phyloP scores from a whole-genome alignment of 2,888 invertebrate species.

The Tortrix viridana region DNA sequence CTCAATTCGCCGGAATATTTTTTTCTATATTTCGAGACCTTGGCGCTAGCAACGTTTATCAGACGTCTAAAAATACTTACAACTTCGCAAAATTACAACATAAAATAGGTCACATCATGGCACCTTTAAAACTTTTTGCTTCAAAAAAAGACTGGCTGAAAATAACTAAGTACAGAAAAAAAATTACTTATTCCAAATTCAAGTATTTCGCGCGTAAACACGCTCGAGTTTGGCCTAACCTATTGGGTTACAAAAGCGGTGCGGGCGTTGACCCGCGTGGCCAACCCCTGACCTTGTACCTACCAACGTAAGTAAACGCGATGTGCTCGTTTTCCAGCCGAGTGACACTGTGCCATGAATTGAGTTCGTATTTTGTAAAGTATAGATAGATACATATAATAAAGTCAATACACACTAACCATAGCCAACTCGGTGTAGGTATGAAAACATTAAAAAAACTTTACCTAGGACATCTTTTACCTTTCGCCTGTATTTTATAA shows the following conservation, averaged over 20 bases:
- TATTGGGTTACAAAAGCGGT: constrained; percentile 75
- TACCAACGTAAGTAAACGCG: constrained; percentile 81
- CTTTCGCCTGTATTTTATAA: too few relatives aligned
- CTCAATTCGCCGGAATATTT: too few relatives aligned
- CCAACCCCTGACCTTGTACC: constrained; percentile 83
- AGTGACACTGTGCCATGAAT: constrained; percentile 4
- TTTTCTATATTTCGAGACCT: too few relatives aligned
- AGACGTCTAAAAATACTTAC: too few relatives aligned
- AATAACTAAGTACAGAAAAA: constrained; percentile 2
- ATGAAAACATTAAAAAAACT: too few relatives aligned
- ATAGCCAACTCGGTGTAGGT: neutral
- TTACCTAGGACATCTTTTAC: too few relatives aligned
- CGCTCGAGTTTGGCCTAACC: constrained; percentile 62
- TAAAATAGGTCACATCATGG: too few relatives aligned
- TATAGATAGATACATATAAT: too few relatives aligned
- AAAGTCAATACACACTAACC: neutral
- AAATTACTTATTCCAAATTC: constrained; percentile 1
- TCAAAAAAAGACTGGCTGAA: constrained; percentile 11
- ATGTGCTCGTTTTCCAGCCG: constrained; percentile 70
- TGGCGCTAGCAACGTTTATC: too few relatives aligned
- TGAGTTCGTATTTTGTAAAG: neutral
- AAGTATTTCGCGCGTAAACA: constrained; percentile 31
- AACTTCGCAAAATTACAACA: too few relatives aligned
- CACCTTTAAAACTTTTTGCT: neutral
- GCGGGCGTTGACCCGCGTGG: constrained; percentile 77